Conservation (phyloP, 2,888 invertebrate genomes). For the Tipula unca region DNA sequence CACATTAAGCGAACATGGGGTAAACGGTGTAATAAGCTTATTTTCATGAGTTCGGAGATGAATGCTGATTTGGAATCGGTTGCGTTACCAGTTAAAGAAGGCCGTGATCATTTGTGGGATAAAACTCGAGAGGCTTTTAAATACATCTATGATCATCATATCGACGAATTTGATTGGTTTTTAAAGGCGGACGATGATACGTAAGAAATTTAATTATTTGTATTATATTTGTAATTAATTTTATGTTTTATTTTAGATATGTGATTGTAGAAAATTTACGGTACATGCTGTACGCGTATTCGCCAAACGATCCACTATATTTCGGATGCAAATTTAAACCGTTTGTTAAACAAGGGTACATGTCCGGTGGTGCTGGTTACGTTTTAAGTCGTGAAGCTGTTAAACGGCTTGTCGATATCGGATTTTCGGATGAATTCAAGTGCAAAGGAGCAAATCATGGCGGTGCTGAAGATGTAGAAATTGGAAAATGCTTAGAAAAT, state of each 20-base stretch:
- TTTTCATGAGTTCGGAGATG: constrained; percentile 76
- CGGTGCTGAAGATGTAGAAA: constrained; percentile 70
- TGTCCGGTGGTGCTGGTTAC: constrained; percentile 86
- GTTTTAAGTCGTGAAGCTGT: constrained; percentile 75
- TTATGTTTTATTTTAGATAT: constrained; percentile 52
- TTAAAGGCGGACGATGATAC: constrained; percentile 98
- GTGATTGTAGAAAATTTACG: constrained; percentile 90
- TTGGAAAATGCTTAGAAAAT: constrained; percentile 67
- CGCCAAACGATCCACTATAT: constrained; percentile 62
- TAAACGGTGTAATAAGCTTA: constrained; percentile 73
- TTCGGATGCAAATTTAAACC: constrained; percentile 86
- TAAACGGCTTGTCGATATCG: constrained; percentile 61
- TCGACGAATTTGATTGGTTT: constrained; percentile 90
- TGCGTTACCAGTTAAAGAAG: constrained; percentile 76
- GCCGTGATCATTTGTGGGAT: constrained; percentile 89
- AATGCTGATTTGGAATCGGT: constrained; percentile 69
- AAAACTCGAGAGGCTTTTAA: constrained; percentile 93
- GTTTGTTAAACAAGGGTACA: constrained; percentile 65
- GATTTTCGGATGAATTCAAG: constrained; percentile 50
- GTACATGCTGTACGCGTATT: constrained; percentile 66
- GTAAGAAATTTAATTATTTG: constrained; percentile 46
- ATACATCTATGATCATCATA: constrained; percentile 76
- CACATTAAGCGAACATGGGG: constrained; percentile 97
- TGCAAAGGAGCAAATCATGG: constrained; percentile 43
- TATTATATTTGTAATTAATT: not conserved